Percentiles rank a stretch among this genome's conserved stretches.
phyloP scores from a whole-genome alignment of 2,113 vertebrate genomes.

The Danionella cerebrum region DNA sequence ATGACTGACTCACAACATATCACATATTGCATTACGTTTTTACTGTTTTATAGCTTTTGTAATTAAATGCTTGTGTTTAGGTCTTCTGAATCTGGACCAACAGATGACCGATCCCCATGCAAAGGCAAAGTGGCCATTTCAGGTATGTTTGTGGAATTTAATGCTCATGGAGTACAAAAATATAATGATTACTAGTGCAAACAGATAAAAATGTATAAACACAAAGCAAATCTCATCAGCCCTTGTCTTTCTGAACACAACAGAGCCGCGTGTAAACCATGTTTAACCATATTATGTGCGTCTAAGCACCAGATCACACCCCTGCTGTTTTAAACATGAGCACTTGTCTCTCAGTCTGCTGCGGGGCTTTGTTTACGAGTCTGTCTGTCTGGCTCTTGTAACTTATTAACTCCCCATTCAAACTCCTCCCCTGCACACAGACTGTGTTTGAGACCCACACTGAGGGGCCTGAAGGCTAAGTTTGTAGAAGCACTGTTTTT shows the following conservation, averaged over 20 bases:
- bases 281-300: neutral
- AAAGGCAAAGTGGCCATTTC: conserved; percentile 83
- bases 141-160: conserved; percentile 50
- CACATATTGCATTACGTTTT: no score
- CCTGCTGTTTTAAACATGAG: conserved; percentile 28
- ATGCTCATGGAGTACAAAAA: no score
- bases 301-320: conserved; percentile 4
- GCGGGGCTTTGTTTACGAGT: neutral
- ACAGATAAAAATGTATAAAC: neutral
- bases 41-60: no score
- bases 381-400: neutral
- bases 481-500: no score
- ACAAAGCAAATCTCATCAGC: neutral
- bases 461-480: neutral
- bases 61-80: conserved; percentile 43
- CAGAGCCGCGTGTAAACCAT: neutral
- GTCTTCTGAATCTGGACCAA: conserved; percentile 74
- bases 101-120: conserved; percentile 73
- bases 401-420: neutral
- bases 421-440: neutral
- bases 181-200: no score
- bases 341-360: conserved; percentile 1
- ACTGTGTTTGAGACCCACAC: neutral
- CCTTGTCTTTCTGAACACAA: neutral
- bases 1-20: no score